Base-by-base conservation (phyloP, 2,888 invertebrate species). In the Latrodectus elegans region DNA sequence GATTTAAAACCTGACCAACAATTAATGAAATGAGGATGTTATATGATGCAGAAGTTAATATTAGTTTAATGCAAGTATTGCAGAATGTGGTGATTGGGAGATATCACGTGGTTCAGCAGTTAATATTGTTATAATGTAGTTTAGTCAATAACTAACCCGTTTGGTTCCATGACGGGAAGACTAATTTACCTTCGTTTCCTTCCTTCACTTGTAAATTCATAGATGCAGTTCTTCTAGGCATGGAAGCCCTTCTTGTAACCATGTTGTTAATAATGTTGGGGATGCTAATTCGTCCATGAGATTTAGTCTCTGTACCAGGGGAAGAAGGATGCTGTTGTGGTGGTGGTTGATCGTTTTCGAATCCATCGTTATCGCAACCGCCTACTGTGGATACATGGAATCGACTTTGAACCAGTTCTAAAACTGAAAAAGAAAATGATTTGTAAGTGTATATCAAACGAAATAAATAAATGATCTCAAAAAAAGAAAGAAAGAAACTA, bases 291-390 rank as follows among this genome's bases (percentile, higher is more conserved):
- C 64, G 55, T 2, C 38, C 38, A 15, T n/a, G 60, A 6, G 60
- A 6, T 60, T n/a, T 60, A 11, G 60, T 12, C n/a, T 60, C 60
- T 60, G 60, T 4, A 6, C 60, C 60, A 15, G 60, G 60, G 10
- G 60, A 60, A 6, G 12, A n/a, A 15, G 12, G 14, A 11, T 60
- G 8, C 4, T 60, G 60, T 0, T 6, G 60, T 38, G 38, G 60
- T 38, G 38, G 38, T 38, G 4, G 38, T 60, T 60, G 60, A 4
- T 67, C 76, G 38, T 26, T 10, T 49, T 81, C 81, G 65, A 81
- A 87, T 9, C 71, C 81, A 8, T 64, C 17, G 26, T 87, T 87
- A 22, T 87, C 86, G 22, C 55, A 77, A 26, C 67, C 65, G 22
- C 67, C 65, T 6, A 82, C 86, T 0, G 55, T n/a, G 4, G 76